phyloP scores from a whole-genome alignment of 2,797 vertebrate species.

The Thaleichthys pacificus region DNA sequence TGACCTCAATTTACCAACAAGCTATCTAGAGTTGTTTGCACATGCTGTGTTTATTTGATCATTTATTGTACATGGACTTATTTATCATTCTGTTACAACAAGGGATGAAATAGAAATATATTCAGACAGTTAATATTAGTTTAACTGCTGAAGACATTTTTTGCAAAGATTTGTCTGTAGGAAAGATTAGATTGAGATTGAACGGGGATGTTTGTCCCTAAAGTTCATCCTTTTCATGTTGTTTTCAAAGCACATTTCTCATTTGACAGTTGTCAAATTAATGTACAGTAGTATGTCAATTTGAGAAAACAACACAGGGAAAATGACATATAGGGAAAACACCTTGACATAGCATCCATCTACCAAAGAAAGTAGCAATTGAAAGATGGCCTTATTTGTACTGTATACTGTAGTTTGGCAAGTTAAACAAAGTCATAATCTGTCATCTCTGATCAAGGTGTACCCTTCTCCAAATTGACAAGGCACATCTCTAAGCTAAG shows the following conservation, averaged over 20 bases:
- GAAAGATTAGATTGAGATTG: too few species aligned
- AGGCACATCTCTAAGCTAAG: not conserved
- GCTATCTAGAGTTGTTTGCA: not conserved
- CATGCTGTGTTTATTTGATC: not conserved
- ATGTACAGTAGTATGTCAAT: not conserved
- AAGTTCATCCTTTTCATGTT: too few species aligned
- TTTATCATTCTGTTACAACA: too few species aligned
- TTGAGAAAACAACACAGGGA: slow-evolving; percentile 2
- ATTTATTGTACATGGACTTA: not conserved
- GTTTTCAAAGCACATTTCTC: not conserved
- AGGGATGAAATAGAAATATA: too few species aligned
- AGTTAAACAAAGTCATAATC: not conserved
- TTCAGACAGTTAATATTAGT: too few species aligned
- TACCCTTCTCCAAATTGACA: not conserved
- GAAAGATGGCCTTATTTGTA: slow-evolving; percentile 20
- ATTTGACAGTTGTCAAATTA: not conserved
- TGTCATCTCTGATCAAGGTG: not conserved
- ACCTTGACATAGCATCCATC: slow-evolving; percentile 5
- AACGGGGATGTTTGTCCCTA: too few species aligned
- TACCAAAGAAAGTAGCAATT: not conserved
- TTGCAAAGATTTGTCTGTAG: too few species aligned
- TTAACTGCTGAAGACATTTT: too few species aligned
- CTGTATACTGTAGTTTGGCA: not conserved
- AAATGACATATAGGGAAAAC: slow-evolving; percentile 8
- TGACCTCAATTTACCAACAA: not conserved